Percentiles rank a stretch among this genome's conserved stretches.
Evolutionary conservation across 2,888 invertebrate species (phyloP).

Genomic region (Leptogaster cylindrica): DNA sequence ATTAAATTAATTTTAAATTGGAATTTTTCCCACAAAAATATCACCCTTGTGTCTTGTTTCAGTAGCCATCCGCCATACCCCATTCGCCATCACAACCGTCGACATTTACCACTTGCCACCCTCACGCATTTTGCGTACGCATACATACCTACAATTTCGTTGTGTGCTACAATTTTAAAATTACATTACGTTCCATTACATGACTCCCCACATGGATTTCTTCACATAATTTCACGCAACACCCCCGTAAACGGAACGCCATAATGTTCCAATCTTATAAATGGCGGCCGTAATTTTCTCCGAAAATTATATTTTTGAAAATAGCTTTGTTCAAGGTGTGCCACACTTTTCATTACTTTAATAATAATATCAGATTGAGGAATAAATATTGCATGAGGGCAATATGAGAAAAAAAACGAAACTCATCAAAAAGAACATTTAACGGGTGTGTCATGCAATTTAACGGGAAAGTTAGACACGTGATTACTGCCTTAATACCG

Average conservation of each 20-base stretch:
- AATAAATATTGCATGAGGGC: slow-evolving; percentile 18
- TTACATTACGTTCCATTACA: slow-evolving; percentile 2
- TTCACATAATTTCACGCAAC: slow-evolving; percentile 1
- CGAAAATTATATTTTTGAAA: slow-evolving; percentile 28
- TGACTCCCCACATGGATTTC: slow-evolving; percentile 10
- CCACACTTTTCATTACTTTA: slow-evolving; percentile 33
- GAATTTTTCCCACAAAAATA: too few relatives aligned
- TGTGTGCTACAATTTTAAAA: not conserved
- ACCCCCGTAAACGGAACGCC: not conserved
- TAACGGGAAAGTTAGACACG: not conserved
- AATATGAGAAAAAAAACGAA: not conserved
- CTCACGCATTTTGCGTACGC: not conserved
- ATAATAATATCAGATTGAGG: slow-evolving; percentile 36
- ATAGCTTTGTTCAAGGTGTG: slow-evolving; percentile 20
- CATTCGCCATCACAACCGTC: not conserved
- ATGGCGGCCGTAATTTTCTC: slow-evolving; percentile 20
- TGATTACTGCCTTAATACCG: not conserved
- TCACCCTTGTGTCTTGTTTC: too few relatives aligned
- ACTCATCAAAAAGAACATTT: slow-evolving; percentile 10
- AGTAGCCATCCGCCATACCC: too few relatives aligned
- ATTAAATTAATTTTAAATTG: not conserved
- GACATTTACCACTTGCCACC: not conserved
- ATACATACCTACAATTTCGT: too few relatives aligned
- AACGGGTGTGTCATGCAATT: slow-evolving; percentile 19
- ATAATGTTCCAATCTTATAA: slow-evolving; percentile 30